Evolutionary conservation across 2,888 invertebrate species (phyloP).

Genomic region (Thumatha senex): DNA sequence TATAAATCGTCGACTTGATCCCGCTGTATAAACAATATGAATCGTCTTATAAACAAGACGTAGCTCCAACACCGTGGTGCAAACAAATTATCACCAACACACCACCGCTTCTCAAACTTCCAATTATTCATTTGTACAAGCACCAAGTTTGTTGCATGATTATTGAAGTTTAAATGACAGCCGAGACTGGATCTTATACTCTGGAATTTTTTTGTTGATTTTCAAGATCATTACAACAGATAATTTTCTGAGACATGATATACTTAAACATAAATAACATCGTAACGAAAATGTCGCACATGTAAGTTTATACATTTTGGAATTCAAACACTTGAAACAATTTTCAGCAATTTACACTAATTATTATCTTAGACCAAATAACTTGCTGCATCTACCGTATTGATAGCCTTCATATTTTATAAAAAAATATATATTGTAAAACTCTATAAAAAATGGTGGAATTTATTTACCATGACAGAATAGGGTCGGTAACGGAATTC

Average conservation of each 20-base stretch:
- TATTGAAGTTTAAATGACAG: conserved; percentile 36
- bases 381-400: too few relatives aligned
- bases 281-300: too few relatives aligned
- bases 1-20: conserved; percentile 59
- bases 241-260: too few relatives aligned
- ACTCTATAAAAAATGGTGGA: conserved; percentile 32
- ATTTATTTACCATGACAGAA: conserved; percentile 56
- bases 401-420: background rate
- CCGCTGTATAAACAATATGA: conserved; percentile 67
- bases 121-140: conserved; percentile 47
- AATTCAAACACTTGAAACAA: too few relatives aligned
- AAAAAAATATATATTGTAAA: conserved; percentile 13
- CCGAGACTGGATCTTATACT: background rate
- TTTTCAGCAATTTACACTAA: too few relatives aligned
- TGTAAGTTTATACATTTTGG: too few relatives aligned
- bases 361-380: too few relatives aligned
- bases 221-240: background rate
- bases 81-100: conserved; percentile 67
- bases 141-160: conserved; percentile 41
- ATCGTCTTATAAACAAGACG: conserved; percentile 51
- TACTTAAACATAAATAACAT: too few relatives aligned
- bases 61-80: conserved; percentile 41
- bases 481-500: conserved; percentile 57
- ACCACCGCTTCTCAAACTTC: conserved; percentile 60
- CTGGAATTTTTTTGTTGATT: background rate